Evolutionary conservation across 2,113 vertebrate species (phyloP), one percentile per base, ranked within the genome.

Genomic region (Lophotis ruficrista): DNA sequence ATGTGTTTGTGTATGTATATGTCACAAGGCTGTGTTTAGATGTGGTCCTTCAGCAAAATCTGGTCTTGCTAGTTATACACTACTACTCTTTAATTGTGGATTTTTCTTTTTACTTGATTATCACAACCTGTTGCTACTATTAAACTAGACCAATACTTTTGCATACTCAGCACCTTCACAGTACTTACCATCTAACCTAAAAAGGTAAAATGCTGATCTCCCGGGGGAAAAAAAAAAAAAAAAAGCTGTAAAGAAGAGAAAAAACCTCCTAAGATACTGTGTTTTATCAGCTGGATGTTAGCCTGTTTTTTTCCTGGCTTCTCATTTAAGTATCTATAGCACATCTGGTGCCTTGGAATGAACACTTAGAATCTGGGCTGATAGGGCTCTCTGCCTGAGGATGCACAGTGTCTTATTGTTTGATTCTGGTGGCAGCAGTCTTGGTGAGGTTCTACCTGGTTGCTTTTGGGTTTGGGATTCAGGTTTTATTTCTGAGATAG

Each of bases 1-100:
- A n/a, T n/a, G n/a, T n/a, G n/a, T n/a, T n/a, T n/a, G n/a, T n/a
- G n/a, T n/a, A n/a, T n/a, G n/a, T n/a, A n/a, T n/a, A n/a, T n/a
- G n/a, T n/a, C n/a, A n/a, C n/a, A n/a, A n/a, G 6, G 14, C 27
- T 2, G 0, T 8, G n/a, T 58, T 76, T 35, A 41, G 43, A 70
- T 31, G 50, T 38, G 21, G 18, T 41, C 37, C 10, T 76, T 81
- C 57, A 70, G 57, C 70, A 58, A 81, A 71, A 57, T 48, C 64
- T 47, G 15, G 13, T 56, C 71, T 30, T 61, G 31, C 64, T 72
- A 30, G 13, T 66, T 45, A 61, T 10, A 37, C 9, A 21, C 6
- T 65, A 31, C 47, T 60, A 31, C 61, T 80, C 9, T 48, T 75
- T 66, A 51, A 6, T 19, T 0, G 6, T 37, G 31, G 7, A 24